phyloP scores from a whole-genome alignment of 2,888 invertebrate genomes.

The Synergus itoensis region DNA sequence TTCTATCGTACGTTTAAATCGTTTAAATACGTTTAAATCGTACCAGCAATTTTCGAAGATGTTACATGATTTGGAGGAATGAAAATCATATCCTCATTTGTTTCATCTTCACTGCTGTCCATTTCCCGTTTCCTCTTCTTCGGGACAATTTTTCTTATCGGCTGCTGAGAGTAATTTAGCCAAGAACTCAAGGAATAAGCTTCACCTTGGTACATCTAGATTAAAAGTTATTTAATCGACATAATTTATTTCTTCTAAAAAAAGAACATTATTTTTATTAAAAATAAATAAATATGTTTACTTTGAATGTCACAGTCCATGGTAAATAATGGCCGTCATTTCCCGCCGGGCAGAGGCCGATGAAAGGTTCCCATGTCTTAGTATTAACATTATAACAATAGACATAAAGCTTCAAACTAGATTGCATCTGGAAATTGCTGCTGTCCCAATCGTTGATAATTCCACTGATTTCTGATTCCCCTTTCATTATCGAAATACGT shows the following conservation, averaged over 20 bases:
- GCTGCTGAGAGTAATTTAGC: constrained; percentile 66
- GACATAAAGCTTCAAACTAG: constrained; percentile 78
- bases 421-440: constrained; percentile 67
- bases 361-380: constrained; percentile 90
- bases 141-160: constrained; percentile 64
- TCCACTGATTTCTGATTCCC: constrained; percentile 64
- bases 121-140: constrained; percentile 79
- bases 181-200: constrained; percentile 79
- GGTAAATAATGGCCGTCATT: constrained; percentile 82
- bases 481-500: constrained; percentile 69
- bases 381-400: constrained; percentile 85
- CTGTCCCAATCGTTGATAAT: constrained; percentile 67
- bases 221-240: not conserved
- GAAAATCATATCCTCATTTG: constrained; percentile 82
- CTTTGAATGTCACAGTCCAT: constrained; percentile 85
- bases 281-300: constrained; percentile 63
- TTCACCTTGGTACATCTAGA: constrained; percentile 79
- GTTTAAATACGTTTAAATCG: not conserved
- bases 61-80: constrained; percentile 74
- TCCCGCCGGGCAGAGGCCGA: constrained; percentile 86
- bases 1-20: too few species aligned
- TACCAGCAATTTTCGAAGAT: constrained; percentile 65
- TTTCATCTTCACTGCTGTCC: constrained; percentile 82
- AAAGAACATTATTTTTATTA: constrained; percentile 53
- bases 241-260: constrained; percentile 67